These are phyloP conservation scores for Melanostoma scalare DNA, from an alignment of 2,888 invertebrate genomes.

Conservation along the genomic window DNA sequence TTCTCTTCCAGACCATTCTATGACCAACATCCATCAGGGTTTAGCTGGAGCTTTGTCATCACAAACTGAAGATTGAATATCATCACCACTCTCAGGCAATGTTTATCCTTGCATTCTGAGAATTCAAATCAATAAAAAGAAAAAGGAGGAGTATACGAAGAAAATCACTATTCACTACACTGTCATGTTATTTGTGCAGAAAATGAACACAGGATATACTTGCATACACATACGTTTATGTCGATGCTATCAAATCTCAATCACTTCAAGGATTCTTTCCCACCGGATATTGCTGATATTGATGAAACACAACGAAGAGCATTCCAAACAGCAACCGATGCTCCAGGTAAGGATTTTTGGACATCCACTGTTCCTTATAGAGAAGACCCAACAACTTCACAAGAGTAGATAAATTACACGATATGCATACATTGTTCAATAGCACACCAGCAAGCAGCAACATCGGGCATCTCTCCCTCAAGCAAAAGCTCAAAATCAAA, in stretches of 20 bases:
- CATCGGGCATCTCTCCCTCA: background rate
- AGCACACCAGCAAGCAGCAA: background rate
- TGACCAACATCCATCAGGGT: slow-evolving; percentile 2
- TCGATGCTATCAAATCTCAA: slow-evolving; percentile 58
- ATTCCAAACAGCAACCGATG: slow-evolving; percentile 49
- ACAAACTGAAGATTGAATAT: slow-evolving; percentile 33
- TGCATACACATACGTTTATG: slow-evolving; percentile 48
- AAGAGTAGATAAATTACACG: slow-evolving; percentile 59
- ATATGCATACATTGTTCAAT: slow-evolving; percentile 60
- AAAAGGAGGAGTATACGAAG: background rate
- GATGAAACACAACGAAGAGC: slow-evolving; percentile 54
- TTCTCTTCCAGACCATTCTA: background rate
- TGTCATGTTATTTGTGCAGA: slow-evolving; percentile 25
- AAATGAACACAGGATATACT: slow-evolving; percentile 38
- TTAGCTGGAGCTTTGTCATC: slow-evolving; percentile 11
- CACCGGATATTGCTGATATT: slow-evolving; percentile 48
- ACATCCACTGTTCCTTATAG: slow-evolving; percentile 1
- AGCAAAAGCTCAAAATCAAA: slow-evolving; percentile 55
- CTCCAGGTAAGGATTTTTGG: slow-evolving; percentile 37
- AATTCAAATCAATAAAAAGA: slow-evolving; percentile 2
- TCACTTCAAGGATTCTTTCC: slow-evolving; percentile 53
- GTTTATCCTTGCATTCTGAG: slow-evolving; percentile 38
- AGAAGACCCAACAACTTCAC: slow-evolving; percentile 13
- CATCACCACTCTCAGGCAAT: slow-evolving; percentile 4
- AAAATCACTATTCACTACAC: background rate